Conservation (phyloP, 1,140 invertebrate genomes). For the Gonatopus flavifemur region DNA sequence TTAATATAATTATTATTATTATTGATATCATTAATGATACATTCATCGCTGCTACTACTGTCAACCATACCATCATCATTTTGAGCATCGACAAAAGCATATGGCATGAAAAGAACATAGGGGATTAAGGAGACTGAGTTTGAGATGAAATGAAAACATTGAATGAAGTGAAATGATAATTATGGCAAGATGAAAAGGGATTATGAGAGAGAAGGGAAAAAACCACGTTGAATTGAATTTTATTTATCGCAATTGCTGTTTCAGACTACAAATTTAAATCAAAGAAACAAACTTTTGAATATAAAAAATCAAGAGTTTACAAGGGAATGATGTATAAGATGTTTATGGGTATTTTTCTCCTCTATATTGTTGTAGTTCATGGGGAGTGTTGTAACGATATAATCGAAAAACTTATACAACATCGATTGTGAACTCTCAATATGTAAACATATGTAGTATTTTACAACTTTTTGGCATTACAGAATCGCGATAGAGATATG, state of each 20-base stretch:
- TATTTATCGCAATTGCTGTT: conserved; percentile 32
- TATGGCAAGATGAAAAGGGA: conserved; percentile 7
- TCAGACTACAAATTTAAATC: conserved; percentile 45
- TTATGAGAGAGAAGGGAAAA: conserved; percentile 19
- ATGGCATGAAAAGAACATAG: conserved; percentile 29
- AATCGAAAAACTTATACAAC: background rate
- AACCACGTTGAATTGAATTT: conserved; percentile 23
- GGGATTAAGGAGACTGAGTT: conserved; percentile 33
- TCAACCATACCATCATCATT: conserved; percentile 23
- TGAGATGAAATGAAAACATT: conserved; percentile 19
- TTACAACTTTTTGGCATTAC: conserved; percentile 36
- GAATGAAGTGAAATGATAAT: conserved; percentile 21
- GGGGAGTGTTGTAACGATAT: background rate
- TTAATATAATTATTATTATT: conserved; percentile 36
- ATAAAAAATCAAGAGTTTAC: background rate
- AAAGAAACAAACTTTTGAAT: conserved; percentile 32
- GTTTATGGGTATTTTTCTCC: background rate
- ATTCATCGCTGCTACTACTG: conserved; percentile 16
- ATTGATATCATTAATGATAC: conserved; percentile 11
- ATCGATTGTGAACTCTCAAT: background rate
- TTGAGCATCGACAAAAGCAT: conserved; percentile 13
- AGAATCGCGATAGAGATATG: conserved; percentile 31
- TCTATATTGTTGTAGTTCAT: background rate
- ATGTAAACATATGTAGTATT: conserved; percentile 37
- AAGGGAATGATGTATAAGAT: background rate